Conservation (phyloP, 1,140 invertebrate species). For the Cotesia vestalis region DNA sequence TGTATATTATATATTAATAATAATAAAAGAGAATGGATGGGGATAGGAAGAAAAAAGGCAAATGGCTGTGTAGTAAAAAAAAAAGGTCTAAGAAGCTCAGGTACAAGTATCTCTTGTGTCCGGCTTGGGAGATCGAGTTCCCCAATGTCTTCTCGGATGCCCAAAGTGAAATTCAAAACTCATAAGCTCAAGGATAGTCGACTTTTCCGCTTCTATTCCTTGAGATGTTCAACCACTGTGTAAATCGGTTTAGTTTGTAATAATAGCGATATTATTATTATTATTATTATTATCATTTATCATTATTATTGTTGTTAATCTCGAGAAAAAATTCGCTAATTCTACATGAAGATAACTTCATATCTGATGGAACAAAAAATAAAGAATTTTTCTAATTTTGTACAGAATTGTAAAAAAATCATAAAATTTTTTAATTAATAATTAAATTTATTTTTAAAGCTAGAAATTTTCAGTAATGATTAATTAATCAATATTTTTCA, state of each 20-base stretch:
- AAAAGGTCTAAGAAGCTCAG: conserved; percentile 61
- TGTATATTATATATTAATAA: conserved; percentile 28
- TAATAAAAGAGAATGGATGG: conserved; percentile 21
- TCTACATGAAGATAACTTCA: no score
- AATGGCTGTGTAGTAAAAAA: conserved; percentile 23
- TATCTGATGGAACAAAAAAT: no score
- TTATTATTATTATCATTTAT: neutral
- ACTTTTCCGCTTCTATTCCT: conserved; percentile 54
- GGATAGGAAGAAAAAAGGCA: neutral
- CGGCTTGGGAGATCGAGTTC: conserved; percentile 64
- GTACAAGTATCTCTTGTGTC: conserved; percentile 59
- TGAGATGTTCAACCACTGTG: neutral
- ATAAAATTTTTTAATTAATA: no score
- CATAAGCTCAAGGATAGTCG: conserved; percentile 50
- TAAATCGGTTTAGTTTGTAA: conserved; percentile 4
- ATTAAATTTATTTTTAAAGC: no score
- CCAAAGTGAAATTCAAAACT: conserved; percentile 61
- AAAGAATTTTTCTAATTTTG: no score
- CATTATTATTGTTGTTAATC: no score
- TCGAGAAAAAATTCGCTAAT: no score
- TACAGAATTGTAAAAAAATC: no score
- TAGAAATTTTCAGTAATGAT: no score
- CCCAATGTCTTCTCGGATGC: conserved; percentile 61
- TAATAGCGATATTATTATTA: neutral
- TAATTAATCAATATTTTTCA: no score